Evolutionary conservation across 1,140 invertebrate genomes (phyloP).

Genomic region (Orchestia grillus): DNA sequence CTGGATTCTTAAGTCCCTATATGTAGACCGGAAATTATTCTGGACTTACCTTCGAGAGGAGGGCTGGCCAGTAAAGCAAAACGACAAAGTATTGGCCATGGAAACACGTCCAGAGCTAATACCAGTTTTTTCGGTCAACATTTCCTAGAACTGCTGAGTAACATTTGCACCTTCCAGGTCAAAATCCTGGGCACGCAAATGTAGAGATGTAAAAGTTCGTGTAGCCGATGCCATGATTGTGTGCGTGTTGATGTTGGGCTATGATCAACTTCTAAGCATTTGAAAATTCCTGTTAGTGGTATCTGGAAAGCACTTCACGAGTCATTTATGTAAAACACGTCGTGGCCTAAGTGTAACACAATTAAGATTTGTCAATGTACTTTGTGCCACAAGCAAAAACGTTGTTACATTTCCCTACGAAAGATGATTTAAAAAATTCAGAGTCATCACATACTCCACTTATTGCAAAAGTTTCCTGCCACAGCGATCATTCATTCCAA

Average conservation of each 20-base stretch:
- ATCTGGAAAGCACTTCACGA: background rate
- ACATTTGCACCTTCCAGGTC: background rate
- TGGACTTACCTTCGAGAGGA: background rate
- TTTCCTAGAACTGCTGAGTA: background rate
- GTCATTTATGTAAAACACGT: background rate
- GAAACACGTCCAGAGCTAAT: too few species aligned
- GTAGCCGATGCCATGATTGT: too few species aligned
- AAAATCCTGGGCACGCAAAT: background rate
- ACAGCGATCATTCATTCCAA: background rate
- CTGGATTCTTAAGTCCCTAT: too few species aligned
- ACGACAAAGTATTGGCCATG: too few species aligned
- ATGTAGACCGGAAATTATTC: background rate
- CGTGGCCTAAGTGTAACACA: background rate
- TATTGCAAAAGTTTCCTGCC: background rate
- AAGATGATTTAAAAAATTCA: background rate
- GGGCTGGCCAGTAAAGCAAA: background rate
- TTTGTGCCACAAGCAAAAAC: background rate
- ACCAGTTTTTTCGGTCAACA: background rate
- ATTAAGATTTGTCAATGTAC: background rate
- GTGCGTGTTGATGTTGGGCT: too few species aligned
- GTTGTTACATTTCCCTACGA: background rate
- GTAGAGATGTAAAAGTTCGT: background rate
- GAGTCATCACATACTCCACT: background rate
- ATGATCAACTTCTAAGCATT: too few species aligned
- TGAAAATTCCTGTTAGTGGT: too few species aligned